Percentiles rank a stretch among this genome's conserved stretches.
These are phyloP conservation scores for Steinernema scapterisci DNA, from an alignment of 2,888 invertebrate genomes.

Conservation along the genomic window DNA sequence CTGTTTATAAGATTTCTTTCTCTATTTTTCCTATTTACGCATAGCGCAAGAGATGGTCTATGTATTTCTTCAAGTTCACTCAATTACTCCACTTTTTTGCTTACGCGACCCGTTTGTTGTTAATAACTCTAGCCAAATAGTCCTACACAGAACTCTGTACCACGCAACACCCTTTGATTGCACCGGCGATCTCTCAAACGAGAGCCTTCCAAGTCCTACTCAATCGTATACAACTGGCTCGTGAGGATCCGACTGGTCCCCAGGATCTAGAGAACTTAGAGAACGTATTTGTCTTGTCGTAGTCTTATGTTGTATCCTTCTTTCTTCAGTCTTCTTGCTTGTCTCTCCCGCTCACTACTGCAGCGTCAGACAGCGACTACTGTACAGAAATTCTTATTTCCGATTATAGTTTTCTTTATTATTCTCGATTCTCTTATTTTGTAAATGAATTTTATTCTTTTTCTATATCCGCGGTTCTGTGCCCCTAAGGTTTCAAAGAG, in stretches of 20 bases:
- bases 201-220: background rate
- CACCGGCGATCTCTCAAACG: background rate
- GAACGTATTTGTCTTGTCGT: background rate
- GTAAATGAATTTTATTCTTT: background rate
- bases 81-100: background rate
- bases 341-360: slow-evolving; percentile 10
- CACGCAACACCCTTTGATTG: background rate
- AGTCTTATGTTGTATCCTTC: background rate
- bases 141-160: background rate
- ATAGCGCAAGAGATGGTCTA: slow-evolving; percentile 21
- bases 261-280: slow-evolving; percentile 16
- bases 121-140: background rate
- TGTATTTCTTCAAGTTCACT: slow-evolving; percentile 10
- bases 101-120: background rate
- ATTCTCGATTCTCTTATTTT: too few species aligned
- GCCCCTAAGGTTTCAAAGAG: background rate
- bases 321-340: slow-evolving; percentile 17
- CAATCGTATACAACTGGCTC: background rate
- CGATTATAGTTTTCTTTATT: background rate
- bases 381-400: slow-evolving; percentile 23
- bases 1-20: slow-evolving; percentile 25
- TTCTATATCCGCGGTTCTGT: background rate
- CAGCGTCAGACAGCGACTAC: slow-evolving; percentile 11
- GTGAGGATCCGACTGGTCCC: too few species aligned
- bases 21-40: slow-evolving; percentile 4